A percentile compares a stretch with the other conserved stretches of the same genome.
Evolutionary conservation across 2,888 invertebrate genomes (phyloP).

Genomic region (Rhingia campestris): DNA sequence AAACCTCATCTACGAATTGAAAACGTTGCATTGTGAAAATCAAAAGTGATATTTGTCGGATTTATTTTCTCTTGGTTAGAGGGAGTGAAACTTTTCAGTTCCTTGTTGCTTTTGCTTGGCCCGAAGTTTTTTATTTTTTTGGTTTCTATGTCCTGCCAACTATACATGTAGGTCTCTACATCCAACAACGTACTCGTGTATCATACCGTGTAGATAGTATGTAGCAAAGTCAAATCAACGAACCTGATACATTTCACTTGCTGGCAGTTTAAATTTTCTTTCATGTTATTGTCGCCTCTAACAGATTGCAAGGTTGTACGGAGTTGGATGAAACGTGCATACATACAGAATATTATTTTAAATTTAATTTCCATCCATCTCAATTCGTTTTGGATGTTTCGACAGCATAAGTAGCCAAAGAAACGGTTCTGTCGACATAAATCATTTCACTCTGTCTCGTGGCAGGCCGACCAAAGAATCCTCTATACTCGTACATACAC

Average conservation of each 20-base stretch:
- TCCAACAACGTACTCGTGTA: not conserved
- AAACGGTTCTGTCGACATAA: slow-evolving; percentile 62
- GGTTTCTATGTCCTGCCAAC: not conserved
- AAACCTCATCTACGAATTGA: slow-evolving; percentile 2
- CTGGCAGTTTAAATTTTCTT: slow-evolving; percentile 12
- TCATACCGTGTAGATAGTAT: not conserved
- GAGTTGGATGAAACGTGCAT: slow-evolving; percentile 63
- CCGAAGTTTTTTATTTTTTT: not conserved
- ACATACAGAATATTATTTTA: slow-evolving; percentile 78
- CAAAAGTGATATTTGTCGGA: slow-evolving; percentile 52
- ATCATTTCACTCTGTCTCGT: slow-evolving; percentile 41
- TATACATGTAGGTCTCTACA: not conserved
- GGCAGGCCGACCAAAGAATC: slow-evolving; percentile 31
- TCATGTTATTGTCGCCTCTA: slow-evolving; percentile 37
- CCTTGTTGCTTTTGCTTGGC: slow-evolving; percentile 25
- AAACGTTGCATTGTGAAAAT: slow-evolving; percentile 44
- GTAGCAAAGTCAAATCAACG: slow-evolving; percentile 10
- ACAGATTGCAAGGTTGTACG: not conserved
- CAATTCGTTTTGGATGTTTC: slow-evolving; percentile 77
- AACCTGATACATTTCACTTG: slow-evolving; percentile 30
- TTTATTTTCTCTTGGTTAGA: slow-evolving; percentile 3
- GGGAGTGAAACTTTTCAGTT: slow-evolving; percentile 12
- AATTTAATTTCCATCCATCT: slow-evolving; percentile 78
- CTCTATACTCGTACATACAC: slow-evolving; percentile 30
- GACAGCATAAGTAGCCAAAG: slow-evolving; percentile 78